These are phyloP conservation scores for Bolinopsis microptera DNA, from an alignment of 37 sponge, comb jelly and placozoan genomes.

Conservation along the genomic window DNA sequence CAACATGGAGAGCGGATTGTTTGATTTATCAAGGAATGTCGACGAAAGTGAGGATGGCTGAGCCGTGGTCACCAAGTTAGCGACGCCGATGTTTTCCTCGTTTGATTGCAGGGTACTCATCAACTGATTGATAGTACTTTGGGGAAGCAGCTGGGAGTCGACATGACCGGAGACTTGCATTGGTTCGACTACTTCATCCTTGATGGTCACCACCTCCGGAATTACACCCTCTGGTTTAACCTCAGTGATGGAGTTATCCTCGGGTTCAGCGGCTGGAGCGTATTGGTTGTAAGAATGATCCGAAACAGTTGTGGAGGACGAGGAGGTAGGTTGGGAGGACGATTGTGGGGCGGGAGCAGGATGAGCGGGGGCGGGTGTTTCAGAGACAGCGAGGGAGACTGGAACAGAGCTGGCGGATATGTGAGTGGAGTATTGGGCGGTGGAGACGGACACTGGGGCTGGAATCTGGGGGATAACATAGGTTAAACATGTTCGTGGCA, in stretches of 20 bases:
- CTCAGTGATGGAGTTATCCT: not conserved
- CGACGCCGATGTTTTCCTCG: constrained; percentile 18
- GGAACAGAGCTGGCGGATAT: not conserved
- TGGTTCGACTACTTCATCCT: constrained; percentile 24
- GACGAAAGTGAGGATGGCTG: constrained; percentile 9
- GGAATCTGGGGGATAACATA: not conserved
- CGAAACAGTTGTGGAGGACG: not conserved
- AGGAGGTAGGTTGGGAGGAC: not conserved
- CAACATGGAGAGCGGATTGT: constrained; percentile 50
- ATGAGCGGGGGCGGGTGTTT: not conserved
- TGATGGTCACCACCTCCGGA: not conserved
- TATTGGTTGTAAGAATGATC: not conserved
- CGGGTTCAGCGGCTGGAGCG: constrained; percentile 12
- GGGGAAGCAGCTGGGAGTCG: not conserved
- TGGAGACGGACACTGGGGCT: not conserved
- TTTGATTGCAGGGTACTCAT: constrained; percentile 19
- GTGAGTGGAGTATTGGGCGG: not conserved
- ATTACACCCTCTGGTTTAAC: not conserved
- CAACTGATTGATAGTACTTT: not conserved
- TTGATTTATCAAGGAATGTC: constrained; percentile 8
- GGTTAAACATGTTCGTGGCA: too few species aligned
- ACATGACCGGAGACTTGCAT: not conserved
- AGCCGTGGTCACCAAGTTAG: constrained; percentile 28
- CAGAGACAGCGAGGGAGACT: constrained; percentile 1
- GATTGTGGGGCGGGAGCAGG: constrained; percentile 30